Percentiles rank a stretch among this genome's conserved stretches.
phyloP scores from a whole-genome alignment of 2,888 invertebrate species.

The Spisula solida region DNA sequence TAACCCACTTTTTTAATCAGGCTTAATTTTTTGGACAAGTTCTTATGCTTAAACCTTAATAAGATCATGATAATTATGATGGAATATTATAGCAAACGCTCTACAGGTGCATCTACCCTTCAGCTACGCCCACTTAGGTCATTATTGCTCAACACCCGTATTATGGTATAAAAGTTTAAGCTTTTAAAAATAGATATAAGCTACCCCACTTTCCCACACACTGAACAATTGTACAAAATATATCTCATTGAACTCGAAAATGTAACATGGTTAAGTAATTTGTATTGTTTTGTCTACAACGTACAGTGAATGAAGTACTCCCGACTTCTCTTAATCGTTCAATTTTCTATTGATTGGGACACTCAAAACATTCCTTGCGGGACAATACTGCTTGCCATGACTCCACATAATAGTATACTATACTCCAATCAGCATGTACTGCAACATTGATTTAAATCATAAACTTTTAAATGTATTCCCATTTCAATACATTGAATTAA shows the following conservation, averaged over 20 bases:
- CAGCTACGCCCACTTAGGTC: neutral
- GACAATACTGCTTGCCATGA: neutral
- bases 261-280: neutral
- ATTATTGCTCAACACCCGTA: neutral
- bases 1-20: no score
- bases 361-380: neutral
- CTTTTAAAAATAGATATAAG: neutral
- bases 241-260: neutral
- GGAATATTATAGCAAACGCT: neutral
- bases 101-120: neutral
- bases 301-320: neutral
- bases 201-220: constrained; percentile 10
- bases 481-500: no score
- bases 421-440: no score
- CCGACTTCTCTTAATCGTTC: neutral
- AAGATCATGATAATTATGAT: neutral
- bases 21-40: neutral
- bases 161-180: neutral
- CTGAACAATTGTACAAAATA: neutral
- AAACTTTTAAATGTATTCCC: no score
- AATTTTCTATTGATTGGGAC: neutral
- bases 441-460: no score
- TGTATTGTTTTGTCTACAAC: neutral
- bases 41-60: neutral
- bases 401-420: neutral